A percentile compares a stretch with the other conserved stretches of the same genome.
Evolutionary conservation across 1,140 invertebrate species (phyloP).

Genomic region (Drosophila melanica): DNA sequence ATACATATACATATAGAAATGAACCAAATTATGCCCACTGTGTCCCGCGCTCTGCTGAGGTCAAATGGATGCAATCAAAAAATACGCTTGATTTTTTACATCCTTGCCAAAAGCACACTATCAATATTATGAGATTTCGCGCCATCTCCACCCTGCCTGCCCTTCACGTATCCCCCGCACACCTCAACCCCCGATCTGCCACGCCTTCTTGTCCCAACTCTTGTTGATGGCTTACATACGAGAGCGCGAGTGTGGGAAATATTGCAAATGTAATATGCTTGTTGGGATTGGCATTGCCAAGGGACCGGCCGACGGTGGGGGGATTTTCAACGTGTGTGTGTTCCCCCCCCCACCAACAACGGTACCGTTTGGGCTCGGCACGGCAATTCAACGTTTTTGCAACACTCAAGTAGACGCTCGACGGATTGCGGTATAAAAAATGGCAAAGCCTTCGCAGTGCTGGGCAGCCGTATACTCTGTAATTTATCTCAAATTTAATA

Average conservation of each 20-base stretch:
- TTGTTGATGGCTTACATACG: slow-evolving; percentile 41
- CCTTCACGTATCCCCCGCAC: too few relatives aligned
- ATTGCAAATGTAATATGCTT: slow-evolving; percentile 79
- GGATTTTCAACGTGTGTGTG: slow-evolving; percentile 19
- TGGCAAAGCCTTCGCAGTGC: neutral
- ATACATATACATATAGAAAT: slow-evolving; percentile 29
- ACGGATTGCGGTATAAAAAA: slow-evolving; percentile 46
- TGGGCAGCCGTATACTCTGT: slow-evolving; percentile 23
- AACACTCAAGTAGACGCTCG: slow-evolving; percentile 58
- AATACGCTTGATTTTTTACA: slow-evolving; percentile 63
- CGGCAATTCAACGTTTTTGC: slow-evolving; percentile 58
- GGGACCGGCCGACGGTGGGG: neutral
- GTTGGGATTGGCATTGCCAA: slow-evolving; percentile 21
- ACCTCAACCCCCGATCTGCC: neutral
- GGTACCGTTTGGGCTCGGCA: slow-evolving; percentile 18
- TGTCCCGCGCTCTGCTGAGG: slow-evolving; percentile 21
- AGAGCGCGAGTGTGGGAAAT: slow-evolving; percentile 56
- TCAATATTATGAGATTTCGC: slow-evolving; percentile 79
- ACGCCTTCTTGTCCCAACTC: neutral
- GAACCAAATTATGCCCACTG: slow-evolving; percentile 41
- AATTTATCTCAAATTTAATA: neutral
- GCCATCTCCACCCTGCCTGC: slow-evolving; percentile 3
- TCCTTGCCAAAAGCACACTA: slow-evolving; percentile 49
- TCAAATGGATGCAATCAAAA: slow-evolving; percentile 64
- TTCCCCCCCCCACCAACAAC: neutral